Evolutionary conservation across 2,888 invertebrate species (phyloP), one percentile per base, ranked within the genome.

Genomic region (Operophtera brumata): DNA sequence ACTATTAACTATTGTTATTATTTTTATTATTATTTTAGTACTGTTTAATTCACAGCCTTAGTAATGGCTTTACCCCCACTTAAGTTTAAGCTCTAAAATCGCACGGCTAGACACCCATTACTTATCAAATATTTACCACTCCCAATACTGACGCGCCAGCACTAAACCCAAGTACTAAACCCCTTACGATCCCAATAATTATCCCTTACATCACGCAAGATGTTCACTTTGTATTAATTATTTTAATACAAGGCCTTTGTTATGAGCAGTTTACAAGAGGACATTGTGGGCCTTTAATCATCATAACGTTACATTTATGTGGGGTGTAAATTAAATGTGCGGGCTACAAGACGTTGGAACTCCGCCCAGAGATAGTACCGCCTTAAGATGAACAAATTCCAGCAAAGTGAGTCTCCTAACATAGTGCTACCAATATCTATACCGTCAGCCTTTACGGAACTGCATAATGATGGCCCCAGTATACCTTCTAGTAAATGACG

Each of bases 341-440:
- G 76, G 67, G 70, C 65, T 84, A 87, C 86, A 86, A 86, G 86
- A 84, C 70, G 80, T 81, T 87, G 87, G 87, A 84, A 79, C 73
- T 75, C 71, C 74, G 82, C 84, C 83, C 83, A 77, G 74, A 74
- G 80, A 76, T 82, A 82, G 82, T 82, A 75, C 70, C 61, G 64
- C 67, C 55, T 59, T 46, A 42, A 47, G 53, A 50, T 53, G 53
- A 53, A 53, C 48, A 50, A 49, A 57, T 53, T 57, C 52, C 52
- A 40, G 42, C 30, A 39, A 47, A 54, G 11, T 10, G 7, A 13
- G 25, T 14, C 12, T 14, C 7, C 37, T 1, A n/a, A 37, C 12
- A 26, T 40, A 26, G 28, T 39, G 47, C 32, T 25, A 20, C 12
- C 32, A 25, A 11, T 13, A 12, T 41, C 30, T 30, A 30, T 20